Evolutionary conservation across 2,888 invertebrate species (phyloP).

Genomic region (Sympetrum striolatum): DNA sequence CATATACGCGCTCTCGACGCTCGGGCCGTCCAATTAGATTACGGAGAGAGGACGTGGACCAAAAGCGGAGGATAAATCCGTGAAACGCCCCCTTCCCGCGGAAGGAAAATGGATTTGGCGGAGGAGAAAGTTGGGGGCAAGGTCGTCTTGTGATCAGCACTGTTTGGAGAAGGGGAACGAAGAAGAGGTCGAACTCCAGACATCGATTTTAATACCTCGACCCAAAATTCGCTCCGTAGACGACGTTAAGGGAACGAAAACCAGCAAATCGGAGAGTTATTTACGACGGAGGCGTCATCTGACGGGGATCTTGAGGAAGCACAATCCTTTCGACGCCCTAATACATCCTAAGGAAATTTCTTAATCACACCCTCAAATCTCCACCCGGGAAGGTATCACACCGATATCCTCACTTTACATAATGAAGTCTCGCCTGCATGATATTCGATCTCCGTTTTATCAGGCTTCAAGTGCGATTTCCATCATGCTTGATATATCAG

Average conservation of each 20-base stretch:
- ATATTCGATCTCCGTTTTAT: not conserved
- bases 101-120: conserved; percentile 1
- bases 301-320: not conserved
- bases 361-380: not conserved
- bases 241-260: not conserved
- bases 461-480: not conserved
- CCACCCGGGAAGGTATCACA: not conserved
- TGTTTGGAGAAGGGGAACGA: not conserved
- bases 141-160: not conserved
- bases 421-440: not conserved
- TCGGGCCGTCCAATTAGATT: conserved; percentile 11
- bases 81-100: not conserved
- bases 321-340: not conserved
- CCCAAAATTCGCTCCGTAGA: not conserved
- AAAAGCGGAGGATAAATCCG: not conserved
- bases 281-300: not conserved
- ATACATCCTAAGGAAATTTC: not conserved
- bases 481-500: not conserved
- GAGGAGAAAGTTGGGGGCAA: conserved; percentile 15
- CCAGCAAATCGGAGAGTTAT: not conserved
- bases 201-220: not conserved
- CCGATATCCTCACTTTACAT: not conserved
- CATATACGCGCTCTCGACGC: not conserved
- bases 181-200: not conserved
- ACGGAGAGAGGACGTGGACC: not conserved